Evolutionary conservation across 2,113 vertebrate genomes (phyloP).

Genomic region (Mormyrus lacerda): DNA sequence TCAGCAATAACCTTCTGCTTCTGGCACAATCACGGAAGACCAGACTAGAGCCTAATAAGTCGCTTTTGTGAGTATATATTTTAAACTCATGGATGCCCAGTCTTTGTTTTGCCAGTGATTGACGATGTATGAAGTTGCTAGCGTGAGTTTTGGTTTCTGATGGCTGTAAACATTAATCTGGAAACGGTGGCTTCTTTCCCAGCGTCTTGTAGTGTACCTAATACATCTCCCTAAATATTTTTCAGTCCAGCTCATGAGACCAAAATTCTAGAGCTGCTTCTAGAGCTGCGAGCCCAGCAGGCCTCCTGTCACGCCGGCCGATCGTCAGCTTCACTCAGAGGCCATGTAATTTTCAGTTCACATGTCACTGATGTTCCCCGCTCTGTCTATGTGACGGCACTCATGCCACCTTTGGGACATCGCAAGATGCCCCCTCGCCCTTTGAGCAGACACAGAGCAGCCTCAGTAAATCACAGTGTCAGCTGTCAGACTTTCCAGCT

Average conservation of each 20-base stretch:
- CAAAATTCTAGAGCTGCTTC: neutral
- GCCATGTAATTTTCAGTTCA: neutral
- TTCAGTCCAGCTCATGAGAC: neutral
- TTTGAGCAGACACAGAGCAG: neutral
- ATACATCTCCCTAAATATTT: neutral
- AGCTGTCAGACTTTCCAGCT: neutral
- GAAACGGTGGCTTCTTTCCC: neutral
- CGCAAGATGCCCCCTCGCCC: neutral
- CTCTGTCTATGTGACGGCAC: neutral
- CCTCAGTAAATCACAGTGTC: neutral
- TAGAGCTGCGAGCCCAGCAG: neutral
- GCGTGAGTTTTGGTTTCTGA: neutral
- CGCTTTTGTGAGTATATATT: neutral
- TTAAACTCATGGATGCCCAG: neutral
- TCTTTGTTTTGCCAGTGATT: neutral
- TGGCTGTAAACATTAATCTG: neutral
- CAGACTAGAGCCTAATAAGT: neutral
- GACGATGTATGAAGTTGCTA: neutral
- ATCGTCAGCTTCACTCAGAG: neutral
- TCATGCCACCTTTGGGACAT: neutral
- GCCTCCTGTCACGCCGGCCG: neutral
- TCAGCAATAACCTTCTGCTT: neutral
- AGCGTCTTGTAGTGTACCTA: neutral
- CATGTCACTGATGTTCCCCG: neutral
- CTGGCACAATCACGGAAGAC: neutral